Evolutionary conservation across 2,888 invertebrate genomes (phyloP).

Genomic region (Synergus japonicus): DNA sequence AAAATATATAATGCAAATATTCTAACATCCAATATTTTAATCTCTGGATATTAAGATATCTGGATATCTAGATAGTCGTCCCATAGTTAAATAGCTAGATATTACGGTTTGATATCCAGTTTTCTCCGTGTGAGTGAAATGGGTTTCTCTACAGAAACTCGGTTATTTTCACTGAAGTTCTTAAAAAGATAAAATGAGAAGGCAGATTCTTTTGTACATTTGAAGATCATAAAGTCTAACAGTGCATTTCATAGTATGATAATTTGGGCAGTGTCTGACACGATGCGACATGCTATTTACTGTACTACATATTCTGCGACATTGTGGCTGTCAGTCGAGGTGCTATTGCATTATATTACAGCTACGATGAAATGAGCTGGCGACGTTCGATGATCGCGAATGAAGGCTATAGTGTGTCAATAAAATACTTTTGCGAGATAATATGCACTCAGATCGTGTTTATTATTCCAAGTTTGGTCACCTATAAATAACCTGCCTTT

Average conservation of each 20-base stretch:
- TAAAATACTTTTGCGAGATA: conserved; percentile 18
- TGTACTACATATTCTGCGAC: conserved; percentile 21
- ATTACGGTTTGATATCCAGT: too few relatives aligned
- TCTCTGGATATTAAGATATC: too few relatives aligned
- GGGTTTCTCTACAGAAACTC: too few relatives aligned
- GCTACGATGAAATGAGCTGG: conserved; percentile 3
- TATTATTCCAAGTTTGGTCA: background rate
- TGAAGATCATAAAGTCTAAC: background rate
- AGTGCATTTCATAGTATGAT: conserved; percentile 25
- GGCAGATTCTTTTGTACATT: too few relatives aligned
- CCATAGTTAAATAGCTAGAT: too few relatives aligned
- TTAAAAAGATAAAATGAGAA: too few relatives aligned
- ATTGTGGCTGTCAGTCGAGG: conserved; percentile 17
- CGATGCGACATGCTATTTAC: conserved; percentile 14
- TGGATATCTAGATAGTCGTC: too few relatives aligned
- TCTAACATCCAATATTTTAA: too few relatives aligned
- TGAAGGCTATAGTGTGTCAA: conserved; percentile 20
- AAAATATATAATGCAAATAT: too few relatives aligned
- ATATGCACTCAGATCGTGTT: background rate
- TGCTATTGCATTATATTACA: conserved; percentile 24
- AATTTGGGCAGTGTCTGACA: background rate
- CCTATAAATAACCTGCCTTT: background rate
- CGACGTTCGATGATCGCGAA: conserved; percentile 19
- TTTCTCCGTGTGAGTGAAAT: too few relatives aligned
- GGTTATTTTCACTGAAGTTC: too few relatives aligned